Evolutionary conservation across 1,140 invertebrate species (phyloP), one percentile per base, ranked within the genome.

Genomic region (Anoplophora glabripennis): DNA sequence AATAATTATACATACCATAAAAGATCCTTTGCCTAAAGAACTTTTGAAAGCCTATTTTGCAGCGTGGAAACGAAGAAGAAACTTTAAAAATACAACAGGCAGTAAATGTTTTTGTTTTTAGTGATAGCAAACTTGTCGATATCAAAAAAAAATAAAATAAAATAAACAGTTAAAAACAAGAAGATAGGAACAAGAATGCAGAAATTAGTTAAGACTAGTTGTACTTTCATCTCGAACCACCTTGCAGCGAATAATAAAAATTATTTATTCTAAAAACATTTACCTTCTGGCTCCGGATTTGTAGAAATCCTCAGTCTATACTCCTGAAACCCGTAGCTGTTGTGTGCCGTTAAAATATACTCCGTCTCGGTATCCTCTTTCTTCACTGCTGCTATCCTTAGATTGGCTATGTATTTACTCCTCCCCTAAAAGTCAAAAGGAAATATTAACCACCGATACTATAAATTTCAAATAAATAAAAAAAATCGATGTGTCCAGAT

Each of bases 281-380:
- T 74, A 88, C 86, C 85, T 75, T 83, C 80, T 4, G 86, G 86
- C 76, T 86, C 85, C 38, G 84, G 78, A 71, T 84, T 84, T 11
- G 86, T 87, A 60, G 87, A 89, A 61, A 91, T 83, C 40, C 81
- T 71, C 40, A 91, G 79, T 10, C 68, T 71, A 67, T 89, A 89
- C 46, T 83, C 79, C 53, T 80, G 76, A 34, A 75, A 67, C 37
- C 89, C 89, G 55, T 85, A 77, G 9, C 79, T 79, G 68, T 90
- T 91, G 62, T 75, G 75, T 1, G 86, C 87, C 34, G 77, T 77
- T 57, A 91, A 75, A 63, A 80, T 75, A 73, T 88, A 90, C 1
- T 79, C 80, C 45, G 84, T 83, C 28, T 89, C 87, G 0, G 87
- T 89, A 64, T 90, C 88, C 54, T 88, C 85, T 61, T 88, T 87